Percentiles rank a stretch among this genome's conserved stretches.
phyloP scores from a whole-genome alignment of 2,113 vertebrate species.

The Ardeotis arabs region DNA sequence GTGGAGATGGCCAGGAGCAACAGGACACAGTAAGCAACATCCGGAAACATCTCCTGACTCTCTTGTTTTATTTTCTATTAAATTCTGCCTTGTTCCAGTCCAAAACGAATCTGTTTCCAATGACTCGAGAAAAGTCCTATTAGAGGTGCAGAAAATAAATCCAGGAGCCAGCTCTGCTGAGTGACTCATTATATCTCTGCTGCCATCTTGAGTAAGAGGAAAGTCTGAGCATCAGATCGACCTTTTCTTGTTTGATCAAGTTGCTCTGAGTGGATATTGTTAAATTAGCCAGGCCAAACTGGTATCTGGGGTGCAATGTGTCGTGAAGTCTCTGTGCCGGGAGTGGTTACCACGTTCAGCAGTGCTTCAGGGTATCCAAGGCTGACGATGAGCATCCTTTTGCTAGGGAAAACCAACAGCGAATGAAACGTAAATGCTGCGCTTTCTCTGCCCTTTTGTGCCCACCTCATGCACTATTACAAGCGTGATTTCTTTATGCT shows the following conservation, averaged over 20 bases:
- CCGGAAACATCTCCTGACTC: neutral
- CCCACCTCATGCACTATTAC: too few relatives aligned
- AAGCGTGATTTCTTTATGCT: neutral
- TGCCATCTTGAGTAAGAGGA: conserved; percentile 58
- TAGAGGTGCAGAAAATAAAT: neutral
- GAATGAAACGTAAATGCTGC: neutral
- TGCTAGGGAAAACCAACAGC: neutral
- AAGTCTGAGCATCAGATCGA: neutral
- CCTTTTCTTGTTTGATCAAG: neutral
- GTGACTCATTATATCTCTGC: conserved; percentile 43
- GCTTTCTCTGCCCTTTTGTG: neutral
- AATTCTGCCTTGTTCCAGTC: neutral
- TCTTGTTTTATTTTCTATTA: neutral
- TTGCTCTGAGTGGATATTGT: neutral
- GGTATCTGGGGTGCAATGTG: neutral
- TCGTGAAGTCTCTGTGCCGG: neutral
- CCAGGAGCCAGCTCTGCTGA: neutral
- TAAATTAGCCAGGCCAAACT: neutral
- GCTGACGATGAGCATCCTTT: neutral
- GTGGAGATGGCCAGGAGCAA: conserved; percentile 19
- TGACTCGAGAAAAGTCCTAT: neutral
- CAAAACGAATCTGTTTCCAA: neutral
- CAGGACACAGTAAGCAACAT: neutral
- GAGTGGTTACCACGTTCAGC: neutral
- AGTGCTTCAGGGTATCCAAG: neutral